A percentile compares a stretch with the other conserved stretches of the same genome.
These are phyloP conservation scores for Condylura cristata DNA, from an alignment of 2,113 vertebrate species.

Conservation along the genomic window DNA sequence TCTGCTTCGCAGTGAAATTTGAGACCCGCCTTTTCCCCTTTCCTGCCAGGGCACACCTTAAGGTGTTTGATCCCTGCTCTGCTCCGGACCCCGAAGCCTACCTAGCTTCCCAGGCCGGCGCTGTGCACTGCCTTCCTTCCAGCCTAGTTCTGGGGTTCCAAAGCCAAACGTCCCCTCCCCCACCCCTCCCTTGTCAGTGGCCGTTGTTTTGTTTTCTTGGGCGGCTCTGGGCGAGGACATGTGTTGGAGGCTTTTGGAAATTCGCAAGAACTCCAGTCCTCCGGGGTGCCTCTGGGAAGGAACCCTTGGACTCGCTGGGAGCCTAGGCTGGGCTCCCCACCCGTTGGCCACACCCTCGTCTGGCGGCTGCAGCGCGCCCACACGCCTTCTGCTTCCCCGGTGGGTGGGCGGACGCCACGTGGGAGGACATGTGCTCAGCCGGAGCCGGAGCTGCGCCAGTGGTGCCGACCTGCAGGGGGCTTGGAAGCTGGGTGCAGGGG, in stretches of 20 bases:
- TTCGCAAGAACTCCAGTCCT: neutral
- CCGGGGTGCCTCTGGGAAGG: neutral
- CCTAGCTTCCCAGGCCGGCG: neutral
- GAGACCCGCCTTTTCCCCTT: neutral
- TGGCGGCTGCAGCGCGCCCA: neutral
- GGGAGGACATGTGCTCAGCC: conserved; percentile 50
- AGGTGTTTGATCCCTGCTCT: neutral
- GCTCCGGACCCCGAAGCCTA: neutral
- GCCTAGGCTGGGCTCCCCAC: neutral
- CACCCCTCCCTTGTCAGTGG: neutral
- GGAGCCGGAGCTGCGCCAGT: neutral
- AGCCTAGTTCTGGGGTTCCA: neutral
- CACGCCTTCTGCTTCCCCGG: neutral
- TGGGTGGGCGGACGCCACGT: neutral
- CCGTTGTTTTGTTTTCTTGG: conserved; percentile 44
- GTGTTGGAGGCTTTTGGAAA: conserved; percentile 37
- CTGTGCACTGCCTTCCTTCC: neutral
- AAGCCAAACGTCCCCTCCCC: neutral
- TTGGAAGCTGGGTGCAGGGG: too few species aligned
- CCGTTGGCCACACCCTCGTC: neutral
- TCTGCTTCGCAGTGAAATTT: neutral
- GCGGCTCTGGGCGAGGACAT: neutral
- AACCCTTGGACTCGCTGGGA: neutral
- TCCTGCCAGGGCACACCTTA: neutral
- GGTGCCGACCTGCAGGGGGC: neutral